Conservation (phyloP, 1,140 invertebrate genomes). For the Acarapis woodi region DNA sequence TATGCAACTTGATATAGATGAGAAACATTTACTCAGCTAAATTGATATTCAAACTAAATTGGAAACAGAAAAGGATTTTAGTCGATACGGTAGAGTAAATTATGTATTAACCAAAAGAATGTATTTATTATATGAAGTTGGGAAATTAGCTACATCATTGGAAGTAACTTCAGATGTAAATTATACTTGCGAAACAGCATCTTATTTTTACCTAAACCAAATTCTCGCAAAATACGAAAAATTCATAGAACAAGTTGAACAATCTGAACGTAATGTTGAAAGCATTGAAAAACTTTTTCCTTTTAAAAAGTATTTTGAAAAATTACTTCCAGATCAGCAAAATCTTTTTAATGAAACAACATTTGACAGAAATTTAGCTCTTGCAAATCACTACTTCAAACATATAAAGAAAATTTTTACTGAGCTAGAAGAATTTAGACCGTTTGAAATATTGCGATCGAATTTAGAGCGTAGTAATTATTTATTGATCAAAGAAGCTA, state of each 20-base stretch:
- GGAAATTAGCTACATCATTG: constrained; percentile 50
- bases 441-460: constrained; percentile 65
- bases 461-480: constrained; percentile 86
- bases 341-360: constrained; percentile 53
- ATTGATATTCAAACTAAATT: constrained; percentile 94
- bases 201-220: constrained; percentile 32
- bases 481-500: constrained; percentile 87
- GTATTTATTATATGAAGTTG: constrained; percentile 65
- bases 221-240: constrained; percentile 67
- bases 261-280: constrained; percentile 14
- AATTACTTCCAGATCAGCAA: constrained; percentile 73
- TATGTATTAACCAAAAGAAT: constrained; percentile 81
- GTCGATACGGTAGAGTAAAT: constrained; percentile 89
- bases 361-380: constrained; percentile 60
- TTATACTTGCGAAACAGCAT: constrained; percentile 94
- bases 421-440: constrained; percentile 86
- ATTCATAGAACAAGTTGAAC: constrained; percentile 31
- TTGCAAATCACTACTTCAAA: constrained; percentile 71
- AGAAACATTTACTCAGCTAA: constrained; percentile 86
- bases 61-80: constrained; percentile 97
- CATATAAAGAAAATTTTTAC: constrained; percentile 88
- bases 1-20: constrained; percentile 91
- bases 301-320: constrained; percentile 60
- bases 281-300: constrained; percentile 44
- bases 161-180: constrained; percentile 63